Evolutionary conservation across 2,888 invertebrate species (phyloP).

Genomic region (Hydrotaea diabolus): DNA sequence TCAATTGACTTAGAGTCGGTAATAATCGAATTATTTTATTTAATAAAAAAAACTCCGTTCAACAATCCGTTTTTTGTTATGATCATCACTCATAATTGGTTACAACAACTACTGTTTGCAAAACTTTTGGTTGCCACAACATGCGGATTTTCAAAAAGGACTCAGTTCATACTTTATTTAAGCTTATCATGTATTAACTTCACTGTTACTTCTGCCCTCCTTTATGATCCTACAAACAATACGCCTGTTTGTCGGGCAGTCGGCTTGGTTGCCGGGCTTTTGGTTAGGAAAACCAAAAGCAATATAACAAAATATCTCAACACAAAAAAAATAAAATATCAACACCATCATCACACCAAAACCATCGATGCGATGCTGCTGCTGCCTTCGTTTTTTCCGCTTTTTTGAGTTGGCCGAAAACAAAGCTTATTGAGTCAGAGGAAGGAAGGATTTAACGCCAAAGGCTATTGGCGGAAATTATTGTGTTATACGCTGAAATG

Average conservation of each 20-base stretch:
- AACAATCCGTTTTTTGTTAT: no score
- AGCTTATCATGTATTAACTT: no score
- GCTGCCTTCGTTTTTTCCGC: background rate
- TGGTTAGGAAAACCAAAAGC: slow-evolving; percentile 35
- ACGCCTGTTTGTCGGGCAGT: background rate
- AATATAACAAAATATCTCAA: slow-evolving; percentile 20
- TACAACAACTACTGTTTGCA: no score
- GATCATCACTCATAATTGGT: no score
- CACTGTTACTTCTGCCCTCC: no score
- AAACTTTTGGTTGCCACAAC: no score
- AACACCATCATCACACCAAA: background rate
- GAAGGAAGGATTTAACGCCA: slow-evolving; percentile 60
- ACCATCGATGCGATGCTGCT: background rate
- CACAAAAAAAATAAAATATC: slow-evolving; percentile 5
- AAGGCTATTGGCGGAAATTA: slow-evolving; percentile 66
- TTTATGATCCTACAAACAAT: background rate
- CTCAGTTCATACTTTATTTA: no score
- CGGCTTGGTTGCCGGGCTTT: background rate
- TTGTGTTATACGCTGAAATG: slow-evolving; percentile 62
- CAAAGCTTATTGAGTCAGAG: slow-evolving; percentile 55
- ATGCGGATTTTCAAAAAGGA: no score
- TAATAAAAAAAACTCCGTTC: no score
- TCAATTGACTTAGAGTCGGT: no score
- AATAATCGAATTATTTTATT: no score
- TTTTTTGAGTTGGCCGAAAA: slow-evolving; percentile 9